Evolutionary conservation across 2,888 invertebrate species (phyloP), one percentile per base, ranked within the genome.

Genomic region (Yponomeuta cagnagella): DNA sequence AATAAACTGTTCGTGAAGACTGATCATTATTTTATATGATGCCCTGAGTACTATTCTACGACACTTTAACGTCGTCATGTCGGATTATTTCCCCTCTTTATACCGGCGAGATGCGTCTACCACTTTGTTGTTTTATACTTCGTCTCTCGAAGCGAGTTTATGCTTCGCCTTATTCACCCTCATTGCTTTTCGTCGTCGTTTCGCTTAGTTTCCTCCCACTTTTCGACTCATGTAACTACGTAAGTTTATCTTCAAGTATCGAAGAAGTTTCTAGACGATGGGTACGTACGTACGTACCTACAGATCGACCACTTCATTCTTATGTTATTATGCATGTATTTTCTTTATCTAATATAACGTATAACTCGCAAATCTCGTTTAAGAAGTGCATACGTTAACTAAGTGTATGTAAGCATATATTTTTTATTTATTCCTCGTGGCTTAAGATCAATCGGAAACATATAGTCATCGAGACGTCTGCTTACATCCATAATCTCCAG

Each of bases 121-220:
- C 89, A 89, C 90, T 91, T 90, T 90, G 91, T 92, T 90, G 90
- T 91, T 91, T 90, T 91, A 90, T 90, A 88, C 86, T 87, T 83
- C 81, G 89, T 87, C 88, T 87, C 88, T 63, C 86, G 83, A 74
- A 86, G 87, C 85, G 85, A 87, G 89, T 89, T 88, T 88, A 86
- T 88, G 88, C 88, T 85, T 84, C 88, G 90, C 37, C 65, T 70
- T 64, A 65, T 70, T 70, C 65, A 70, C 65, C 86, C 88, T 89
- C 90, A 90, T 90, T 90, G 89, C 90, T 87, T 87, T 86, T 85
- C 84, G 87, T 43, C 85, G 88, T 52, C 85, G 88, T 89, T 89
- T 88, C 86, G 89, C 87, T 89, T 84, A 86, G 86, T 86, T 86
- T 87, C 85, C 86, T 84, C 82, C 88, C 82, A 88, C 88, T 88